These are phyloP conservation scores for Otolemur crassicaudatus DNA, from an alignment of 2,797 vertebrate genomes.

Conservation along the genomic window DNA sequence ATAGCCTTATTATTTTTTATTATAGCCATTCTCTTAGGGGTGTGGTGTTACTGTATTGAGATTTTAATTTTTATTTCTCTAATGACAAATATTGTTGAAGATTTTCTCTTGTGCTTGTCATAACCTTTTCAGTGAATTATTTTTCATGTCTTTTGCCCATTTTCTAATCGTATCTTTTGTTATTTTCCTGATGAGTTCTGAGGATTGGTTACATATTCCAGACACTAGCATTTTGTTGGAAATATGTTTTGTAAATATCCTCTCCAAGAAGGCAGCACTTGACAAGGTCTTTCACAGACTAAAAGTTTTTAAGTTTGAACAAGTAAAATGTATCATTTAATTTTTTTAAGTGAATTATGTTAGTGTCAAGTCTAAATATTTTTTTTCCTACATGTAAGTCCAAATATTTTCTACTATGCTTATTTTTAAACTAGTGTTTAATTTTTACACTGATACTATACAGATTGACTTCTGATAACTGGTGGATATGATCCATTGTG, in stretches of 20 bases:
- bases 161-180: background rate
- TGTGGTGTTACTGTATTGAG: background rate
- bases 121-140: background rate
- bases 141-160: background rate
- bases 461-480: background rate
- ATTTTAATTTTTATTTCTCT: background rate
- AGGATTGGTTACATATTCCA: background rate
- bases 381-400: background rate
- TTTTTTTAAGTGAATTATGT: background rate
- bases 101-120: background rate
- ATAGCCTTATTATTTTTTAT: background rate
- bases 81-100: background rate
- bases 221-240: background rate
- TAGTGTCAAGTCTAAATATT: background rate
- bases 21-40: background rate
- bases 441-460: background rate
- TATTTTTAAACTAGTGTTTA: background rate
- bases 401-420: background rate
- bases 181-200: background rate
- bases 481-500: background rate
- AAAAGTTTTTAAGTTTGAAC: background rate
- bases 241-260: background rate
- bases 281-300: background rate
- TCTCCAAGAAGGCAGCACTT: background rate
- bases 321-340: background rate